Percentiles rank a stretch among this genome's conserved stretches.
These are phyloP conservation scores for Drosophila setosimentum DNA, from an alignment of 2,888 invertebrate species.

Conservation along the genomic window DNA sequence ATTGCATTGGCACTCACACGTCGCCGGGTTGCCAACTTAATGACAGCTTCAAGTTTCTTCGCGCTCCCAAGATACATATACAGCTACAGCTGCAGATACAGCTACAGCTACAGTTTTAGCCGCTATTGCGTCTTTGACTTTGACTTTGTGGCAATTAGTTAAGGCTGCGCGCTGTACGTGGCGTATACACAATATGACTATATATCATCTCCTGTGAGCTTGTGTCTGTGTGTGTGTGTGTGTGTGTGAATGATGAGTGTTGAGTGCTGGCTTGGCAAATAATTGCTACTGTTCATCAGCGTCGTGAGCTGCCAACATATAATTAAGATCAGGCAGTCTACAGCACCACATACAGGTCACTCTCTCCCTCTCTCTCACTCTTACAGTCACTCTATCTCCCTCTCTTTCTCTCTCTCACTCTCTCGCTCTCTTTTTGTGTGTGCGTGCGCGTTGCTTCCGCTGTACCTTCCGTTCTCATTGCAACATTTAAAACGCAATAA, in stretches of 20 bases:
- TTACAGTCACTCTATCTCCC: slow-evolving; percentile 9
- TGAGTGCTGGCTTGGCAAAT: slow-evolving; percentile 74
- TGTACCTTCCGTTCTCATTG: slow-evolving; percentile 28
- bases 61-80: slow-evolving; percentile 20
- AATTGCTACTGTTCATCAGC: slow-evolving; percentile 79
- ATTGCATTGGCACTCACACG: slow-evolving; percentile 63
- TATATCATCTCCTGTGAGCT: slow-evolving; percentile 61
- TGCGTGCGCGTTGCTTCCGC: not conserved
- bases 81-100: slow-evolving; percentile 11
- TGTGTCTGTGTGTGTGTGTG: slow-evolving; percentile 5
- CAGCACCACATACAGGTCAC: slow-evolving; percentile 60
- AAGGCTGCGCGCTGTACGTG: slow-evolving; percentile 49
- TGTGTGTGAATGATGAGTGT: slow-evolving; percentile 57
- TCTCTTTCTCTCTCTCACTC: not conserved
- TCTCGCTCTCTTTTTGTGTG: not conserved
- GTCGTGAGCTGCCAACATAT: slow-evolving; percentile 68
- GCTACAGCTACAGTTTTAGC: slow-evolving; percentile 13
- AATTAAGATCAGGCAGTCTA: slow-evolving; percentile 65
- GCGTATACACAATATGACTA: slow-evolving; percentile 73
- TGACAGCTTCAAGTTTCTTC: slow-evolving; percentile 74
- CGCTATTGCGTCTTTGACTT: slow-evolving; percentile 53
- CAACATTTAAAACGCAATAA: slow-evolving; percentile 78
- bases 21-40: slow-evolving; percentile 69
- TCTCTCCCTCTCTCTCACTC: slow-evolving; percentile 1
- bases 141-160: slow-evolving; percentile 57